Percentiles rank a stretch among this genome's conserved stretches.
phyloP scores from a whole-genome alignment of 2,797 vertebrate species.

The Lacerta viridis region DNA sequence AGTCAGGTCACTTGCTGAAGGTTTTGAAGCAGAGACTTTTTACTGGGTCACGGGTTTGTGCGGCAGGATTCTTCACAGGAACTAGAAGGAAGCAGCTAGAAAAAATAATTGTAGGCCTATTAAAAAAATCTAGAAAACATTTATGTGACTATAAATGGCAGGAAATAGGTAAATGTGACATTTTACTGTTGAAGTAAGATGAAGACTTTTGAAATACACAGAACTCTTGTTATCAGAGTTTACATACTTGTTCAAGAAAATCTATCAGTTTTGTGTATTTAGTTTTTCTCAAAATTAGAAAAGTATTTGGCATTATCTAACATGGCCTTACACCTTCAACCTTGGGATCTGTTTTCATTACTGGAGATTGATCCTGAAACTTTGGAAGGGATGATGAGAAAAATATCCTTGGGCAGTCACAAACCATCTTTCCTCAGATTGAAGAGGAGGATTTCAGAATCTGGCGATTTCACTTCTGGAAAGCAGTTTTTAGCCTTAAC shows the following conservation, averaged over 20 bases:
- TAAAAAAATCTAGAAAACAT: neutral
- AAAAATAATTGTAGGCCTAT: neutral
- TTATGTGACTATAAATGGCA: neutral
- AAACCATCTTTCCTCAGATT: neutral
- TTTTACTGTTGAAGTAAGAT: neutral
- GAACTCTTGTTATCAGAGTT: neutral
- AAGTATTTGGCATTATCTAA: neutral
- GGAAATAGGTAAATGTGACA: neutral
- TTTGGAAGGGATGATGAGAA: neutral
- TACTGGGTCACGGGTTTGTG: slow-evolving; percentile 22
- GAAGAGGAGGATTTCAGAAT: slow-evolving; percentile 1
- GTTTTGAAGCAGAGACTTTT: fast-evolving
- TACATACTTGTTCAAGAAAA: neutral
- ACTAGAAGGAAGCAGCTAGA: neutral
- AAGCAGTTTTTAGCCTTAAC: neutral
- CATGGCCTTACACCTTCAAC: neutral
- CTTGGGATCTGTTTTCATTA: neutral
- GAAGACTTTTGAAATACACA: neutral
- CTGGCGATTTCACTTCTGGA: neutral
- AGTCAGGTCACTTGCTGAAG: fast-evolving
- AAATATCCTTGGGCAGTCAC: neutral
- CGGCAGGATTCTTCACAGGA: slow-evolving; percentile 4
- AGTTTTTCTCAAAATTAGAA: neutral
- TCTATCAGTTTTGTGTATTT: neutral
- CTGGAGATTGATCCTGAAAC: neutral